Evolutionary conservation across 2,888 invertebrate genomes (phyloP).

Genomic region (Ditula angustiorana): DNA sequence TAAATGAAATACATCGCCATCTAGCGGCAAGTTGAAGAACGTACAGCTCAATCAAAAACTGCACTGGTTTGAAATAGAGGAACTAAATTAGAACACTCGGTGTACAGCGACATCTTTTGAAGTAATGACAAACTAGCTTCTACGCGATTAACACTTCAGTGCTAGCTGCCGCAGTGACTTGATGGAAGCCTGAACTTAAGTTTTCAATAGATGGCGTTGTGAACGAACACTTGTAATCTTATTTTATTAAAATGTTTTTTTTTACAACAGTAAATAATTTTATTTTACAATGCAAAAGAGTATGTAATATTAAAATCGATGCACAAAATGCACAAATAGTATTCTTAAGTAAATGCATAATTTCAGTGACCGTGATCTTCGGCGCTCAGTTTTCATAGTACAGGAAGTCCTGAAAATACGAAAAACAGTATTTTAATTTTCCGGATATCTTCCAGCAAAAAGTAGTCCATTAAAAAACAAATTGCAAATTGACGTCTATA

Average conservation of each 20-base stretch:
- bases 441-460: too few relatives aligned
- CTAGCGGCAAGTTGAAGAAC: neutral
- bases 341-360: constrained; percentile 6
- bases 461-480: too few relatives aligned
- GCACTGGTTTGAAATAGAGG: neutral
- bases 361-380: neutral
- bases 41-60: neutral
- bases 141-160: too few relatives aligned
- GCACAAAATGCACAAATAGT: neutral
- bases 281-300: neutral
- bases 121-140: too few relatives aligned
- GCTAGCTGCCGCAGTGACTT: neutral
- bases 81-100: neutral
- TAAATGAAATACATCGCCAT: neutral
- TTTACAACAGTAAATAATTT: neutral
- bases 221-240: neutral
- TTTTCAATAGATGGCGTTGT: constrained; percentile 16
- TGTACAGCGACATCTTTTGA: neutral
- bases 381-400: constrained; percentile 49
- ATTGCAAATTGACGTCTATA: too few relatives aligned
- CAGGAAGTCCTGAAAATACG: constrained; percentile 56
- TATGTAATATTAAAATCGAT: neutral
- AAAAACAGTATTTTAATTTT: neutral
- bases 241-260: neutral
- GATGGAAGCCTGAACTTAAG: neutral